Percentiles rank a stretch among this genome's conserved stretches.
Evolutionary conservation across 2,888 invertebrate genomes (phyloP).

Genomic region (Conops quadrifasciatus): DNA sequence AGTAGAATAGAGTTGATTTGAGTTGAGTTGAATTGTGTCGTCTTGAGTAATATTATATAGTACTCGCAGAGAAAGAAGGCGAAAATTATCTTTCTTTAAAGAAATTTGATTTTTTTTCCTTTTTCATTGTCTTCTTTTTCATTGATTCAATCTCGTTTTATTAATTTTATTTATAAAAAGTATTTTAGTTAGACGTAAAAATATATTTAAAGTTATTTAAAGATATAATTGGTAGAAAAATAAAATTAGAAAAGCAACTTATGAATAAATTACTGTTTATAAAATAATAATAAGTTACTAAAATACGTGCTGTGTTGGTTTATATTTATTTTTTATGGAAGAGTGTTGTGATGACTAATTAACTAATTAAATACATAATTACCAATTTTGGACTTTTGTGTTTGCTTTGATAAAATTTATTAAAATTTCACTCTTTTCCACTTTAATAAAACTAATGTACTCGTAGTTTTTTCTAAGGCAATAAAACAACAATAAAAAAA

Average conservation of each 20-base stretch:
- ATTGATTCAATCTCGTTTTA: constrained; percentile 11
- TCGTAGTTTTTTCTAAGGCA: not conserved
- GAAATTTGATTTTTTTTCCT: not conserved
- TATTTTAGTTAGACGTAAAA: not conserved
- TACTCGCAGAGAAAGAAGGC: not conserved
- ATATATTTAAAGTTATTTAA: no score
- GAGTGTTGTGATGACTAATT: not conserved
- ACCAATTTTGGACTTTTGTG: constrained; percentile 21
- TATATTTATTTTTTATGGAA: no score
- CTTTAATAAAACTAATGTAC: not conserved
- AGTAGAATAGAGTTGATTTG: constrained; percentile 4
- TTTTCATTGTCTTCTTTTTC: not conserved
- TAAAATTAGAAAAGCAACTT: no score
- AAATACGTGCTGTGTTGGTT: no score
- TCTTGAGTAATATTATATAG: no score
- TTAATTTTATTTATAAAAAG: constrained; percentile 25
- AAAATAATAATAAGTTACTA: constrained; percentile 29
- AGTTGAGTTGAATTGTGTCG: no score
- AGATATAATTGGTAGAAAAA: no score
- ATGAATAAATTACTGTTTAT: no score
- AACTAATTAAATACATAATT: constrained; percentile 30
- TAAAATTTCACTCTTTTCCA: constrained; percentile 6
- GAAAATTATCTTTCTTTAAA: not conserved
- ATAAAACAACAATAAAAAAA: constrained; percentile 35
- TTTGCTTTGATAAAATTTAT: constrained; percentile 38